Conservation (phyloP, 2,888 invertebrate genomes). For the Apoderus coryli region DNA sequence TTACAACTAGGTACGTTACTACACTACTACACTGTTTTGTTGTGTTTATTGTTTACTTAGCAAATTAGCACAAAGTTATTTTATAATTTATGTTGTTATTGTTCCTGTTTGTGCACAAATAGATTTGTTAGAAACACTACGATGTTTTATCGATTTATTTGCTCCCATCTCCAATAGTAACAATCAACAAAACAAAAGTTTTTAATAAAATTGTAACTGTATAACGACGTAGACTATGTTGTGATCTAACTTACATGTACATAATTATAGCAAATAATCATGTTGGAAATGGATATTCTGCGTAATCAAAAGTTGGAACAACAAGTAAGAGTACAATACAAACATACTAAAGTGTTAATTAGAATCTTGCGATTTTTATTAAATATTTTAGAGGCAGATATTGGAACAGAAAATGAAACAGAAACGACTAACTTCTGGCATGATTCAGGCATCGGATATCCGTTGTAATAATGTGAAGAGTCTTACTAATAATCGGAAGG, state of each 20-base stretch:
- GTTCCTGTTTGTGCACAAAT: no score
- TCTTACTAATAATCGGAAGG: constrained; percentile 48
- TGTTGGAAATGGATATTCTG: constrained; percentile 28
- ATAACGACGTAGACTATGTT: constrained; percentile 11
- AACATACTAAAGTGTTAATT: no score
- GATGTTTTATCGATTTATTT: constrained; percentile 21
- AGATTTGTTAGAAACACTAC: no score
- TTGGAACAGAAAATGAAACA: constrained; percentile 83
- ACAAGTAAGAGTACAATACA: constrained; percentile 50
- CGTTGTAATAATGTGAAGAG: constrained; percentile 49
- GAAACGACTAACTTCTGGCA: constrained; percentile 69
- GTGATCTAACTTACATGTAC: constrained; percentile 9
- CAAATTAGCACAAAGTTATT: no score
- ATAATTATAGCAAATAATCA: no score
- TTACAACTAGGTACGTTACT: no score
- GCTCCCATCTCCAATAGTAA: constrained; percentile 22
- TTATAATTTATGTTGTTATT: no score
- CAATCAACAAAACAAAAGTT: constrained; percentile 18
- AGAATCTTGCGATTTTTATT: no score
- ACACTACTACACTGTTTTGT: no score
- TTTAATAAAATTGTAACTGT: constrained; percentile 16
- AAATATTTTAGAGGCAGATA: constrained; percentile 62
- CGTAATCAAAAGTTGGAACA: constrained; percentile 78
- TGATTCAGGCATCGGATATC: constrained; percentile 77
- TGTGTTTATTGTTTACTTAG: no score